phyloP scores from a whole-genome alignment of 1,140 invertebrate species.

The Agrypnia vestita region DNA sequence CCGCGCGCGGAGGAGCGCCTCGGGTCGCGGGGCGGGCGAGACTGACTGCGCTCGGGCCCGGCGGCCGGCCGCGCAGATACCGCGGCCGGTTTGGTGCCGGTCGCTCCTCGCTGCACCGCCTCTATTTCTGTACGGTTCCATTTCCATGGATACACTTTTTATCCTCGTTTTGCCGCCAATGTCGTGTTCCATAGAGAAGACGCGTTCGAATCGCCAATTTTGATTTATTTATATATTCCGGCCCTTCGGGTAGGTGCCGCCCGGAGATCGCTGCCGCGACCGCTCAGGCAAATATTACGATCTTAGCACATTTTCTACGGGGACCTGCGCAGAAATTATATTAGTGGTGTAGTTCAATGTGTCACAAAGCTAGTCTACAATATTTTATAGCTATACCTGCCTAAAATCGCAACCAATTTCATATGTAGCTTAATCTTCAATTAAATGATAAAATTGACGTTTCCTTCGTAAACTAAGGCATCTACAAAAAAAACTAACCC shows the following conservation, averaged over 20 bases:
- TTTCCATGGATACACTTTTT: slow-evolving; percentile 2
- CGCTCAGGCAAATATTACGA: too few species aligned
- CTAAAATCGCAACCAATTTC: too few species aligned
- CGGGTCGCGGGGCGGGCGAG: slow-evolving; percentile 26
- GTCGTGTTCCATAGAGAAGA: background rate
- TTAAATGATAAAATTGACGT: too few species aligned
- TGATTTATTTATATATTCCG: slow-evolving; percentile 8
- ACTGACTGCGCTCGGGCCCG: slow-evolving; percentile 1
- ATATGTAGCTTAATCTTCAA: too few species aligned
- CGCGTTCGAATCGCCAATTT: slow-evolving; percentile 19
- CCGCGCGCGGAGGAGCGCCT: slow-evolving; percentile 11
- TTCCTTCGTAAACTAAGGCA: too few species aligned
- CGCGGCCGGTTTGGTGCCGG: background rate
- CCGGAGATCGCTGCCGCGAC: background rate
- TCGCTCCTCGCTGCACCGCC: slow-evolving; percentile 2
- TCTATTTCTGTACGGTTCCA: slow-evolving; percentile 1
- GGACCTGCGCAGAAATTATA: too few species aligned
- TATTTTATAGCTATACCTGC: too few species aligned
- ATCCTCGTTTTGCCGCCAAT: background rate
- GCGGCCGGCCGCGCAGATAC: background rate
- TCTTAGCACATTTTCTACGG: too few species aligned
- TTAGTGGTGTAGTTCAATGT: too few species aligned
- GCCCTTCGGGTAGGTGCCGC: background rate
- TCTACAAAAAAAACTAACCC: too few species aligned
- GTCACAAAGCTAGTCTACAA: too few species aligned